phyloP scores from a whole-genome alignment of 2,888 invertebrate genomes.

The Caenorhabditis becei region DNA sequence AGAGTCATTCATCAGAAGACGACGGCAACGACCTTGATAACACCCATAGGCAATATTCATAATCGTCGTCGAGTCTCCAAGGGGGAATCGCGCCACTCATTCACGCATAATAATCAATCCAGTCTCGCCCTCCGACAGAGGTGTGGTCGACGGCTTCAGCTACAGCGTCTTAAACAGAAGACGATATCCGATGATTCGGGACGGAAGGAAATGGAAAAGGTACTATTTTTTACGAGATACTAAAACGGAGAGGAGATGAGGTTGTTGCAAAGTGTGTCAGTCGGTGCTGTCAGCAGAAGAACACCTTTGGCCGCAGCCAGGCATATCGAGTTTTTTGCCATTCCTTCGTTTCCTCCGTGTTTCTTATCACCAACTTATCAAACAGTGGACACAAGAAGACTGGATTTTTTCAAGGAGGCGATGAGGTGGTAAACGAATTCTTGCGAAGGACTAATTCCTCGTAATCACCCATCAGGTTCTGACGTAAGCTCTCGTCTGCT shows the following conservation, averaged over 20 bases:
- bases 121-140: slow-evolving; percentile 38
- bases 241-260: slow-evolving; percentile 55
- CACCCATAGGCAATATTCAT: slow-evolving; percentile 44
- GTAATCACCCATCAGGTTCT: neutral
- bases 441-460: slow-evolving; percentile 26
- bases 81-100: slow-evolving; percentile 30
- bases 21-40: slow-evolving; percentile 50
- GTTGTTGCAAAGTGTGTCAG: slow-evolving; percentile 59
- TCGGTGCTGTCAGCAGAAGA: slow-evolving; percentile 10
- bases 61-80: slow-evolving; percentile 20
- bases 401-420: slow-evolving; percentile 39
- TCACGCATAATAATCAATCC: slow-evolving; percentile 63
- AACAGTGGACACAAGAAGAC: slow-evolving; percentile 21
- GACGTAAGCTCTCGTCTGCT: slow-evolving; percentile 15
- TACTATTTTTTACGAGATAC: slow-evolving; percentile 27
- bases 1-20: slow-evolving; percentile 35
- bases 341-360: slow-evolving; percentile 27
- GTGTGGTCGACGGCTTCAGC: slow-evolving; percentile 23
- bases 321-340: slow-evolving; percentile 52
- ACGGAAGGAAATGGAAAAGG: neutral
- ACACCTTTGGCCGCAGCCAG: slow-evolving; percentile 43
- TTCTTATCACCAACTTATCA: slow-evolving; percentile 52
- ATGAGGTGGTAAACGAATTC: slow-evolving; percentile 1
- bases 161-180: neutral
- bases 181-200: neutral